phyloP scores from a whole-genome alignment of 2,797 vertebrate species.

The Euthynnus affinis region DNA sequence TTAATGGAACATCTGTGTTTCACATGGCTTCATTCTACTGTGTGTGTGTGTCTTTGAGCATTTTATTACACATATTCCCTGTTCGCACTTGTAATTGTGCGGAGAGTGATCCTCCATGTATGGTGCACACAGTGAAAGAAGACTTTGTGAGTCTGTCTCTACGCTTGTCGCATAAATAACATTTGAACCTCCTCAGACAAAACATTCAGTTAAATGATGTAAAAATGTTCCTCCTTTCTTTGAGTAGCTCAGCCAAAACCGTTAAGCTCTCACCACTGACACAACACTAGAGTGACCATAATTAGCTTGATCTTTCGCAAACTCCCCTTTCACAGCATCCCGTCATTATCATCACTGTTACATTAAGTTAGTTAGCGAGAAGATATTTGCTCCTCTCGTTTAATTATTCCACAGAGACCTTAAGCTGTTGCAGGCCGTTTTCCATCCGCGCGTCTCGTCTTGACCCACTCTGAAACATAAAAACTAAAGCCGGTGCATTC shows the following conservation, averaged over 20 bases:
- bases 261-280: background rate
- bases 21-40: background rate
- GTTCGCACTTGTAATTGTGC: background rate
- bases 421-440: conserved; percentile 7
- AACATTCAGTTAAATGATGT: background rate
- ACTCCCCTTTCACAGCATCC: background rate
- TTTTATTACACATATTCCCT: background rate
- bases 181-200: background rate
- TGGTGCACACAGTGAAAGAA: background rate
- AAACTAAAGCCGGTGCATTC: background rate
- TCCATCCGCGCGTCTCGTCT: background rate
- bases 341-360: conserved; percentile 24
- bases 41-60: background rate
- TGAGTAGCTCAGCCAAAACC: conserved; percentile 11
- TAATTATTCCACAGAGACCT: background rate
- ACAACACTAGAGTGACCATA: background rate
- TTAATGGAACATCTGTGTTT: conserved; percentile 4
- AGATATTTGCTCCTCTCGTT: conserved; percentile 9
- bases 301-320: conserved; percentile 11
- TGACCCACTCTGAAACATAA: background rate
- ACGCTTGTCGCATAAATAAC: background rate
- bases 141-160: background rate
- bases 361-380: conserved; percentile 10
- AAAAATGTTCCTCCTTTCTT: background rate
- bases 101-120: background rate